Conservation (phyloP, 2,113 vertebrate genomes). For the Hippocampus abdominalis region DNA sequence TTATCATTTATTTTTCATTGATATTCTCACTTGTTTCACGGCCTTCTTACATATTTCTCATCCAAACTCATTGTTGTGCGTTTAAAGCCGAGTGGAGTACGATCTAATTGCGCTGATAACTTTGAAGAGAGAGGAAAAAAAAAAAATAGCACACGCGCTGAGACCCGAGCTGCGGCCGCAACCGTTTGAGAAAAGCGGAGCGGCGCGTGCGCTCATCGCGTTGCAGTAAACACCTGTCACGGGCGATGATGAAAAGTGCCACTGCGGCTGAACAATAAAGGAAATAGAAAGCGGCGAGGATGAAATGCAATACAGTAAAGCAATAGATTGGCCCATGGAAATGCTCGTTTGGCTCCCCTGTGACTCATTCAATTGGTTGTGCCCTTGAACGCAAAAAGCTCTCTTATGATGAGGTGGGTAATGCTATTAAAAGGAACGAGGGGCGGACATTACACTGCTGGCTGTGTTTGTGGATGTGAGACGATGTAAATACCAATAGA, state of each 20-base stretch:
- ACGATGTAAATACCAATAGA: background rate
- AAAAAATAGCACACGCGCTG: background rate
- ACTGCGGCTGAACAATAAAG: conserved; percentile 47
- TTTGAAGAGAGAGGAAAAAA: background rate
- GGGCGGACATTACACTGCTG: background rate
- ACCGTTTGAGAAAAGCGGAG: background rate
- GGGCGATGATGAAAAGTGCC: conserved; percentile 44
- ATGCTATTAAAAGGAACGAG: conserved; percentile 12
- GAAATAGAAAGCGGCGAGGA: conserved; percentile 47
- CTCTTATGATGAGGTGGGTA: conserved; percentile 45
- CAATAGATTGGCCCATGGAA: conserved; percentile 34
- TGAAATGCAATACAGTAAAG: conserved; percentile 54
- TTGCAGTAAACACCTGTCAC: conserved; percentile 50
- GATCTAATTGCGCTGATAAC: background rate
- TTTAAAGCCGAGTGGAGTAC: background rate
- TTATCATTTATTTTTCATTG: conserved; percentile 1
- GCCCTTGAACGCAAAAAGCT: conserved; percentile 55
- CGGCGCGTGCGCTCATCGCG: conserved; percentile 24
- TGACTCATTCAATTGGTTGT: conserved; percentile 50
- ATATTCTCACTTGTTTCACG: background rate
- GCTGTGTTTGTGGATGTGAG: conserved; percentile 6
- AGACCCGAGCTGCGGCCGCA: background rate
- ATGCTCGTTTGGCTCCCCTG: conserved; percentile 41
- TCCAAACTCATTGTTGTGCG: background rate
- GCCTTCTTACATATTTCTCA: background rate